These are phyloP conservation scores for Myxocyprinus asiaticus DNA, from an alignment of 2,113 vertebrate genomes.

Conservation along the genomic window DNA sequence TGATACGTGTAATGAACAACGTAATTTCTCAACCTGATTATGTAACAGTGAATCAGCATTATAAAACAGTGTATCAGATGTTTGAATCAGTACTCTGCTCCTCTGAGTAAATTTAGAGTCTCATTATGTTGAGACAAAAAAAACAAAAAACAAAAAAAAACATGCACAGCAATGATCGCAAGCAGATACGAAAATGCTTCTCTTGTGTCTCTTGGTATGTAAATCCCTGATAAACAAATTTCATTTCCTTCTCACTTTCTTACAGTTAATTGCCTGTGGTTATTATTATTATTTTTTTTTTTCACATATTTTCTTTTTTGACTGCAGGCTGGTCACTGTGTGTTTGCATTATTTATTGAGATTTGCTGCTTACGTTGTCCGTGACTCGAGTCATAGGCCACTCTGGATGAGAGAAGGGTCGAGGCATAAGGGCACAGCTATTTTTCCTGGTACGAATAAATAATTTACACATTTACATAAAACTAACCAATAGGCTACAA, in stretches of 20 bases:
- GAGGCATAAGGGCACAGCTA: no score
- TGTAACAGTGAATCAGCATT: no score
- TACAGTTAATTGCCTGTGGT: conserved; percentile 60
- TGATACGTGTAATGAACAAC: no score
- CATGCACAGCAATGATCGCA: neutral
- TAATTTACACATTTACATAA: no score
- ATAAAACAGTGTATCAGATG: no score
- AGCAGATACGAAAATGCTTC: conserved; percentile 8
- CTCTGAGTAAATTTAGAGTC: no score
- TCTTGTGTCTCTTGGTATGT: conserved; percentile 9
- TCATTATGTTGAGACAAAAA: no score
- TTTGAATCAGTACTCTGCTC: no score
- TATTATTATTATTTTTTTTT: conserved; percentile 20
- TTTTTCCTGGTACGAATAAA: no score
- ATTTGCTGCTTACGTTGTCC: conserved; percentile 38
- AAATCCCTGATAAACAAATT: conserved; percentile 58
- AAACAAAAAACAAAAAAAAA: neutral
- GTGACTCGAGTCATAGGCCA: conserved; percentile 2
- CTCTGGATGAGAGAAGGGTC: no score
- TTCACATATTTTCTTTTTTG: conserved; percentile 17
- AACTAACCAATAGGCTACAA: no score
- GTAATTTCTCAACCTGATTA: no score
- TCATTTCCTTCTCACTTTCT: conserved; percentile 61
- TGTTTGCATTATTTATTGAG: conserved; percentile 62
- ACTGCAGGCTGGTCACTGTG: conserved; percentile 38